phyloP scores from a whole-genome alignment of 2,888 invertebrate genomes.

The Salpingus planirostris region DNA sequence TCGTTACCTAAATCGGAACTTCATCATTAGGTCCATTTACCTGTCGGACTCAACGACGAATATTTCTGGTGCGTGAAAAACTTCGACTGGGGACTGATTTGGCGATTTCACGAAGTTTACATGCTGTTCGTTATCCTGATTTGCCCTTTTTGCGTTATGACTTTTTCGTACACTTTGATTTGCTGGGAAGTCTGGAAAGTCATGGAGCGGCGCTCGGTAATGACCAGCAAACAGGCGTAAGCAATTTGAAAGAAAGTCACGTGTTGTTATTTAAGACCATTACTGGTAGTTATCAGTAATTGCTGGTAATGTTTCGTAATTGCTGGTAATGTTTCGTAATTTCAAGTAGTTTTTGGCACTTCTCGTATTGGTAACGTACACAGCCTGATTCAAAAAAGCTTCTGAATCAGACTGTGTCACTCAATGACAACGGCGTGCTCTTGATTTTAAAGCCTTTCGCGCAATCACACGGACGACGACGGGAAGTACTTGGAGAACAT shows the following conservation, averaged over 20 bases:
- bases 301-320: too few relatives aligned
- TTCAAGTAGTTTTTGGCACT: too few relatives aligned
- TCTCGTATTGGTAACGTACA: too few relatives aligned
- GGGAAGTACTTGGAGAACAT: slow-evolving; percentile 11
- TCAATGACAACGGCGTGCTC: too few relatives aligned
- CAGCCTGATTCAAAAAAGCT: too few relatives aligned
- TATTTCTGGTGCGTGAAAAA: slow-evolving; percentile 54
- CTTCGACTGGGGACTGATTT: slow-evolving; percentile 41
- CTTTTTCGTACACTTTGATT: slow-evolving; percentile 55
- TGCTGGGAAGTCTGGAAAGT: slow-evolving; percentile 57
- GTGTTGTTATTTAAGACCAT: too few relatives aligned
- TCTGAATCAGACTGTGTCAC: too few relatives aligned
- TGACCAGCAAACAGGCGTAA: slow-evolving; percentile 48
- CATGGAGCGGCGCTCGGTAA: slow-evolving; percentile 49
- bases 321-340: too few relatives aligned
- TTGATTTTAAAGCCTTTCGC: slow-evolving; percentile 15
- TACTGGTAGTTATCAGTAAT: too few relatives aligned
- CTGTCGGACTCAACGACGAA: slow-evolving; percentile 28
- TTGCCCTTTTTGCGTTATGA: slow-evolving; percentile 56
- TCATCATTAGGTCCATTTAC: slow-evolving; percentile 28
- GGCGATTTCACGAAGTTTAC: slow-evolving; percentile 52
- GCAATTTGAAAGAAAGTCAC: slow-evolving; percentile 19
- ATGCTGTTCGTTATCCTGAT: slow-evolving; percentile 55
- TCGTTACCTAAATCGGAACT: not conserved
- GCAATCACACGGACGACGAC: slow-evolving; percentile 14